phyloP scores from a whole-genome alignment of 2,797 vertebrate genomes.

The Lateolabrax maculatus region DNA sequence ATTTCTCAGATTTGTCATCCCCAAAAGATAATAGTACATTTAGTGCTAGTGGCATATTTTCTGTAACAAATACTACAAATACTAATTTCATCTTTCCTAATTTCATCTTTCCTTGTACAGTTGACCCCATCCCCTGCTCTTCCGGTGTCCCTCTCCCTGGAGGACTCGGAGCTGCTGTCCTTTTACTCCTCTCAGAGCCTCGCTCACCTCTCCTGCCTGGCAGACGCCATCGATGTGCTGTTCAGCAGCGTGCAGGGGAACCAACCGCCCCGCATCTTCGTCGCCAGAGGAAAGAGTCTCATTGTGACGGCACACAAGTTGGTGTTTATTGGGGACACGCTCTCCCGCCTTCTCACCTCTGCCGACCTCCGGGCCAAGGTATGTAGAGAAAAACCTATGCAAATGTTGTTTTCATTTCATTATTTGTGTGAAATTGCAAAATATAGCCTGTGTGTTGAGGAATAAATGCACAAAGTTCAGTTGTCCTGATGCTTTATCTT shows the following conservation, averaged over 20 bases:
- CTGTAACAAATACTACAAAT: constrained; percentile 8
- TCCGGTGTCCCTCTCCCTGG: constrained; percentile 83
- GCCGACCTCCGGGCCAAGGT: constrained; percentile 89
- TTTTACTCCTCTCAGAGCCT: constrained; percentile 94
- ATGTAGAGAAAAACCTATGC: neutral
- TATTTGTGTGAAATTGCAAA: neutral
- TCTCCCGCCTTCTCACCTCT: constrained; percentile 90
- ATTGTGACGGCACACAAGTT: constrained; percentile 94
- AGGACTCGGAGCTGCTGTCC: constrained; percentile 91
- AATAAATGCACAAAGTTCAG: neutral
- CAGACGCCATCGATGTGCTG: constrained; percentile 89
- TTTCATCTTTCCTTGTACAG: constrained; percentile 59
- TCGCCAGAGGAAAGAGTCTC: constrained; percentile 91
- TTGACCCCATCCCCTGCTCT: constrained; percentile 81
- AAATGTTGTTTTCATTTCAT: neutral
- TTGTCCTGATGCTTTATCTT: neutral
- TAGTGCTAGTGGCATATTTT: neutral
- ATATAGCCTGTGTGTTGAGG: neutral
- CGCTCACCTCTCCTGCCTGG: constrained; percentile 89
- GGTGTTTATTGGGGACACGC: constrained; percentile 94
- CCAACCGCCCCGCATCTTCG: constrained; percentile 91
- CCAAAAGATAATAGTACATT: neutral
- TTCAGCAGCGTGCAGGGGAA: constrained; percentile 89
- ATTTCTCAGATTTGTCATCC: neutral
- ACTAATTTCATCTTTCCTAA: too few species aligned